A percentile compares a stretch with the other conserved stretches of the same genome.
phyloP scores from a whole-genome alignment of 2,797 vertebrate species.

The Margarornis squamiger region DNA sequence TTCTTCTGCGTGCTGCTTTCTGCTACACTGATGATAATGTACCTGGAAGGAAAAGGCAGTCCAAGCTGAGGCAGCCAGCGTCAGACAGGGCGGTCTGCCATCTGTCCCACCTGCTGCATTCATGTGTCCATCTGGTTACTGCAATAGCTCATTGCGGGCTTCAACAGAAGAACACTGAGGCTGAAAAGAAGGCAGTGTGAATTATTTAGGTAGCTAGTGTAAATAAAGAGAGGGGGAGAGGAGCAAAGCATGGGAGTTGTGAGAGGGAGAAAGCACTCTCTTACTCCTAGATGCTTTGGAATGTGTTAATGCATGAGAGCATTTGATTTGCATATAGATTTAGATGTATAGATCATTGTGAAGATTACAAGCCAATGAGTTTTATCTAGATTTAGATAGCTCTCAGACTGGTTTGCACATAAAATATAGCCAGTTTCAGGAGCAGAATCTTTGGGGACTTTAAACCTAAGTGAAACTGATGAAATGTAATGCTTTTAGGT shows the following conservation, averaged over 20 bases:
- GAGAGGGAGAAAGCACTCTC: constrained; percentile 28
- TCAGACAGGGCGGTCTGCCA: constrained; percentile 83
- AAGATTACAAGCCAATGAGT: constrained; percentile 82
- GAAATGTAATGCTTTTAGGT: constrained; percentile 64
- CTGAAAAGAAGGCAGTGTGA: constrained; percentile 79
- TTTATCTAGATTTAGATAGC: constrained; percentile 84
- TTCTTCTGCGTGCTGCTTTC: constrained; percentile 47
- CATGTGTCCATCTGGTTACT: constrained; percentile 86
- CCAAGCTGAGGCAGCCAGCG: constrained; percentile 76
- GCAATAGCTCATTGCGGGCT: constrained; percentile 77
- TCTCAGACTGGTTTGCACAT: constrained; percentile 77
- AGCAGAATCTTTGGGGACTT: constrained; percentile 65
- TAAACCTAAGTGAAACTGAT: constrained; percentile 70
- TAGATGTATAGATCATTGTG: constrained; percentile 83
- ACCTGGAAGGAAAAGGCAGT: constrained; percentile 82
- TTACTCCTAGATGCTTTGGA: constrained; percentile 73
- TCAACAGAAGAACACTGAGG: constrained; percentile 67
- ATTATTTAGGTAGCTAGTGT: constrained; percentile 81
- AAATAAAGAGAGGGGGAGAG: constrained; percentile 73
- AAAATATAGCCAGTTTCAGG: constrained; percentile 78
- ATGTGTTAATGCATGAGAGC: constrained; percentile 77
- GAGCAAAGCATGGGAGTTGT: neutral
- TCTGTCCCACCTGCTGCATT: constrained; percentile 90
- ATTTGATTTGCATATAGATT: constrained; percentile 84
- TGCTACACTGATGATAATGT: constrained; percentile 77